These are phyloP conservation scores for Triplophysa bombifrons DNA, from an alignment of 2,797 vertebrate species.

Conservation along the genomic window DNA sequence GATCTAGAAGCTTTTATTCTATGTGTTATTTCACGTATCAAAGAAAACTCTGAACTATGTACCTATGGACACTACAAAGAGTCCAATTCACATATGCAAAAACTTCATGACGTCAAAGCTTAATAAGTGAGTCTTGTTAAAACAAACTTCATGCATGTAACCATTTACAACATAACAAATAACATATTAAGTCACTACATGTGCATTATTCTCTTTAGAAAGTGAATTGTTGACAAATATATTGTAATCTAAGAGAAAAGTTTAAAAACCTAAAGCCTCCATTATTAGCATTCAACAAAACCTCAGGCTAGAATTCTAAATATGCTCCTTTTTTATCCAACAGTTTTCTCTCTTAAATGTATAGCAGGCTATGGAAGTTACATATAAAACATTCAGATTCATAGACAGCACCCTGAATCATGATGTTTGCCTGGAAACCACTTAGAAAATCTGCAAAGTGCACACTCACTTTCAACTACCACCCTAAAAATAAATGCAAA, in stretches of 20 bases:
- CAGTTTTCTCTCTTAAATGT: neutral
- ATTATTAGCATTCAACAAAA: slow-evolving; percentile 22
- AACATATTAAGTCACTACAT: neutral
- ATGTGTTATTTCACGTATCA: slow-evolving; percentile 20
- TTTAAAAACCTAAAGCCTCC: slow-evolving; percentile 6
- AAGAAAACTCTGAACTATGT: slow-evolving; percentile 9
- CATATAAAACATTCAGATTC: slow-evolving; percentile 3
- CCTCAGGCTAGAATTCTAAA: neutral
- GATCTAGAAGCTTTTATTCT: slow-evolving; percentile 29
- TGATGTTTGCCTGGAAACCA: slow-evolving; percentile 11
- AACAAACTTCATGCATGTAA: slow-evolving; percentile 15
- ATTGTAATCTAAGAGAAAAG: neutral
- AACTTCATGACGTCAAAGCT: neutral
- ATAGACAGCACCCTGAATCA: neutral
- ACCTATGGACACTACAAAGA: neutral
- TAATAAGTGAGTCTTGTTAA: neutral
- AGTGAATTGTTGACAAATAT: neutral
- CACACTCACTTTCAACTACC: neutral
- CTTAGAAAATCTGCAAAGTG: slow-evolving; percentile 10
- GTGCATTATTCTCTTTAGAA: neutral
- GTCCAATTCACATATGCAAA: neutral
- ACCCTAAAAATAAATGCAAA: slow-evolving; percentile 19
- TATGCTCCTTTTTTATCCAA: neutral
- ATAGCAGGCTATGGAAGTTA: neutral
- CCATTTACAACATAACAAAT: neutral